Conservation (phyloP, 2,113 vertebrate species). For the Rhipidura dahli region DNA sequence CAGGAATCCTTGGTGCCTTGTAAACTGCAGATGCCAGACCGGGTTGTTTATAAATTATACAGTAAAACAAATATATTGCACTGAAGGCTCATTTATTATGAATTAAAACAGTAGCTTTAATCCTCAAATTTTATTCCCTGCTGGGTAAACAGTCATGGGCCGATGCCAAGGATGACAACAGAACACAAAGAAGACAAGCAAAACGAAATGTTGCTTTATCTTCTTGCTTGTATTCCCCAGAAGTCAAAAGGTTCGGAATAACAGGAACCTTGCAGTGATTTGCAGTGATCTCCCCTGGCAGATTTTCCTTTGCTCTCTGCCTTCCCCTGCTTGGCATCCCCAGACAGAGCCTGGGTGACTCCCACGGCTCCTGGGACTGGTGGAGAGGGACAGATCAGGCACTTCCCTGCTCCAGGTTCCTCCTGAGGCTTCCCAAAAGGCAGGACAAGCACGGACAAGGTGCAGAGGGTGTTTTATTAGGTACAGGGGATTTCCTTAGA, state of each 20-base stretch:
- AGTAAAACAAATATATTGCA: not conserved
- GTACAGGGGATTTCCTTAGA: not conserved
- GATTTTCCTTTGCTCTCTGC: not conserved
- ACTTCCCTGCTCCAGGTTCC: not conserved
- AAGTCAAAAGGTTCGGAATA: not conserved
- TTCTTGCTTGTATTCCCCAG: not conserved
- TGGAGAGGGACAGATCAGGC: not conserved
- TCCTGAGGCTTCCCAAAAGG: not conserved
- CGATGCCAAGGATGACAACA: not conserved
- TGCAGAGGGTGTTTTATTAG: conserved; percentile 7
- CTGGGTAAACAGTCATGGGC: not conserved
- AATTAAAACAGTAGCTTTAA: not conserved
- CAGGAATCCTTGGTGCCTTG: not conserved
- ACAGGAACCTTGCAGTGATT: not conserved
- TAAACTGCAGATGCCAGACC: not conserved
- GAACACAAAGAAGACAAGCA: not conserved
- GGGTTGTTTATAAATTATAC: not conserved
- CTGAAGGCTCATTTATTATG: not conserved
- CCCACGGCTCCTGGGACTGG: not conserved
- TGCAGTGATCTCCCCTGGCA: not conserved
- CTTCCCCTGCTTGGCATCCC: not conserved
- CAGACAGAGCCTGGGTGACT: not conserved
- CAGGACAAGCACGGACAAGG: not conserved
- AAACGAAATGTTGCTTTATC: not conserved
- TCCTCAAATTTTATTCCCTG: not conserved